Evolutionary conservation across 2,888 invertebrate genomes (phyloP), one percentile per base, ranked within the genome.

Genomic region (Epirrita christyi): DNA sequence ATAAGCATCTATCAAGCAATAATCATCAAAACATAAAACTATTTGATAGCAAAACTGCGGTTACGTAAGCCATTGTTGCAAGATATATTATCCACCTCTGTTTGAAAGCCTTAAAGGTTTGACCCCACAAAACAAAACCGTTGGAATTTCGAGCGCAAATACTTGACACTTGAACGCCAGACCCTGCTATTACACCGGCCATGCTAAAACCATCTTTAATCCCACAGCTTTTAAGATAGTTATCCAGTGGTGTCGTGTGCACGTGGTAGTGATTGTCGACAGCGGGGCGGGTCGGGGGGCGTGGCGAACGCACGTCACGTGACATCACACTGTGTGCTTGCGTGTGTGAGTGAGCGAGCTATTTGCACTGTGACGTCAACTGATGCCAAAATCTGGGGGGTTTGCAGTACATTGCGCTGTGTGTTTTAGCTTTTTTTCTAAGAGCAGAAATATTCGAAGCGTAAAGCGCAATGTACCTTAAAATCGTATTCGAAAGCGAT

Each of bases 231-330:
- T 59, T 64, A 50, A 54, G 55, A 38, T 11, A 9, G 21, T 13
- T 53, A 10, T 56, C 9, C 61, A 15, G 53, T 29, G 36, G 14
- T 1, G 51, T 49, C n/a, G 32, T 9, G 41, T 29, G 11, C 29
- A 48, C 43, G 47, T 55, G 64, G 71, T 65, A 63, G 71, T 67
- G 66, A 59, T 68, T 67, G 80, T 68, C 71, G 80, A 75, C 75
- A 71, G 76, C 78, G 78, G 77, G 88, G 86, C 88, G 86, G 83
- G 81, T 72, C 80, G 81, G 86, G 81, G 86, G 88, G 89, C 88
- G 87, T 81, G 85, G 84, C 85, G 67, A 64, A 68, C 71, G 48
- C 54, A 51, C 52, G 70, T 81, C 83, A 81, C 79, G 81, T 80
- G 15, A 32, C 32, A 5, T 7, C 82, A 21, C 58, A 29, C 43